phyloP scores from a whole-genome alignment of 2,888 invertebrate genomes.

The Eledona agricola region DNA sequence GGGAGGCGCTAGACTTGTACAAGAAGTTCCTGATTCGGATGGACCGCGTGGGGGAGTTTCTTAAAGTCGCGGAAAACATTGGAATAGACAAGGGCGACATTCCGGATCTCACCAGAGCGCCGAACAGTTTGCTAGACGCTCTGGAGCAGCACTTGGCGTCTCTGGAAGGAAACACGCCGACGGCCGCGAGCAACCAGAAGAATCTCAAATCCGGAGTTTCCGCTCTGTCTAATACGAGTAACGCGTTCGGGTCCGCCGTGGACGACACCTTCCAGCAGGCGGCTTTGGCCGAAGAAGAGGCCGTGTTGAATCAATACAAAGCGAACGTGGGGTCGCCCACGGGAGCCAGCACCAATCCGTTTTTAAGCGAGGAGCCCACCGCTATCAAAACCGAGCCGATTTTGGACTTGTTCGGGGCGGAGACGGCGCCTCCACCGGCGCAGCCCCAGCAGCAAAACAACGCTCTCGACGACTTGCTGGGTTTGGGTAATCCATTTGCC shows the following conservation, averaged over 20 bases:
- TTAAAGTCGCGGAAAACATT: slow-evolving; percentile 89
- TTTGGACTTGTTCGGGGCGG: slow-evolving; percentile 82
- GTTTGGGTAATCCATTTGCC: slow-evolving; percentile 78
- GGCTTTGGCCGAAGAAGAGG: slow-evolving; percentile 95
- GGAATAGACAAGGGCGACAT: slow-evolving; percentile 99
- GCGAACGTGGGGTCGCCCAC: slow-evolving; percentile 85
- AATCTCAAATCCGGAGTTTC: slow-evolving; percentile 90
- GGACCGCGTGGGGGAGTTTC: slow-evolving; percentile 98
- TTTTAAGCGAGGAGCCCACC: slow-evolving; percentile 69
- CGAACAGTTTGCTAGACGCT: slow-evolving; percentile 96
- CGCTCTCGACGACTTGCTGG: slow-evolving; percentile 87
- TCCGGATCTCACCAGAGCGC: slow-evolving; percentile 97
- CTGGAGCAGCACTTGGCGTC: slow-evolving; percentile 95
- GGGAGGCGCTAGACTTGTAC: slow-evolving; percentile 97
- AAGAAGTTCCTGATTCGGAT: slow-evolving; percentile 99
- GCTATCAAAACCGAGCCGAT: slow-evolving; percentile 64
- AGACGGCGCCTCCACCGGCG: slow-evolving; percentile 56
- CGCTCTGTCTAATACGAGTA: slow-evolving; percentile 87
- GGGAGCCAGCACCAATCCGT: slow-evolving; percentile 81
- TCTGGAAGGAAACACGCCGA: slow-evolving; percentile 92
- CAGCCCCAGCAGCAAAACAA: slow-evolving; percentile 61
- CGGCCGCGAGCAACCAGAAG: slow-evolving; percentile 86
- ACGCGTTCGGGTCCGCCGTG: slow-evolving; percentile 86
- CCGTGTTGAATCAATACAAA: slow-evolving; percentile 94
- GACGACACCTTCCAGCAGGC: slow-evolving; percentile 88